phyloP scores from a whole-genome alignment of 2,113 vertebrate species.

The Myiopsitta monachus region DNA sequence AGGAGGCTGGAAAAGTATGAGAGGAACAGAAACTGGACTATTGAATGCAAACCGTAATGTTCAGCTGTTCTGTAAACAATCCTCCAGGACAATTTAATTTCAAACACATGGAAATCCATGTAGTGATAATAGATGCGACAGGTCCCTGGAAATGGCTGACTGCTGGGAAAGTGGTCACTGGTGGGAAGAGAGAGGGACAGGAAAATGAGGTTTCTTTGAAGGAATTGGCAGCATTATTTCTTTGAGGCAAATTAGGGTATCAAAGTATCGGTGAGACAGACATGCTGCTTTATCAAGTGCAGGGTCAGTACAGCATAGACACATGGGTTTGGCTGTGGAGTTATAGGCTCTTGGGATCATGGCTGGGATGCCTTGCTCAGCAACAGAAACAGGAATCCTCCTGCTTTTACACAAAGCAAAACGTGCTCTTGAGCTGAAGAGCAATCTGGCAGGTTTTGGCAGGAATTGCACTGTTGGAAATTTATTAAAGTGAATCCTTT shows the following conservation, averaged over 20 bases:
- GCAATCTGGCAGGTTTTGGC: background rate
- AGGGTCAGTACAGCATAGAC: background rate
- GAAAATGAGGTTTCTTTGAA: background rate
- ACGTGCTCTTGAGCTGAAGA: background rate
- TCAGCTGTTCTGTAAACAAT: background rate
- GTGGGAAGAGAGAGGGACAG: background rate
- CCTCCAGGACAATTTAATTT: background rate
- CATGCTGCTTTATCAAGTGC: rapidly evolving
- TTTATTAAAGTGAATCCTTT: background rate
- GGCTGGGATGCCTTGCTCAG: background rate
- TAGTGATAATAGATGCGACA: background rate
- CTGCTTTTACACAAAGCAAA: background rate
- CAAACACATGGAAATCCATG: background rate
- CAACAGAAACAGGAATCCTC: background rate
- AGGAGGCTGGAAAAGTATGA: background rate
- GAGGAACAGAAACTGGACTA: background rate
- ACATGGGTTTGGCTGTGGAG: background rate
- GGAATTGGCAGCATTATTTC: background rate
- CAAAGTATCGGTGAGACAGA: background rate
- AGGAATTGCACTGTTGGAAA: background rate
- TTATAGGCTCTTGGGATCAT: background rate
- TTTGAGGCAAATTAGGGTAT: background rate
- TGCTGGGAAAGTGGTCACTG: background rate
- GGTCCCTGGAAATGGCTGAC: rapidly evolving
- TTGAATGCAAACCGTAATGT: background rate